Percentiles rank a stretch among this genome's conserved stretches.
Conservation (phyloP, 2,797 vertebrate species). For the Coreius guichenoti region DNA sequence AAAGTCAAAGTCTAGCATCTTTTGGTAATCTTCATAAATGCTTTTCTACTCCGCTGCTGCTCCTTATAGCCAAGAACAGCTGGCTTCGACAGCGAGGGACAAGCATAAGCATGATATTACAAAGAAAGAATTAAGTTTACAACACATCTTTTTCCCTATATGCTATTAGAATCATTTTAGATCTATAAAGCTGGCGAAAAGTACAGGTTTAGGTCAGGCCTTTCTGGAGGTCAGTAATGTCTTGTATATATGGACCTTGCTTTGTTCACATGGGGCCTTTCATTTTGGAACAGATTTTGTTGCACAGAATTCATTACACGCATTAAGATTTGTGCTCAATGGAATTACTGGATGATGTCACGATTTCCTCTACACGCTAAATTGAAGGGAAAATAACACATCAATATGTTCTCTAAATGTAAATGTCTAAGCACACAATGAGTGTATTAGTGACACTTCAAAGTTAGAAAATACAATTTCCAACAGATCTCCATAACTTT, state of each 20-base stretch:
- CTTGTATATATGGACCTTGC: background rate
- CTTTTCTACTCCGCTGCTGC: background rate
- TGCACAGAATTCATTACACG: background rate
- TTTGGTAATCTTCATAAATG: background rate
- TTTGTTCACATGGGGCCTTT: too few relatives aligned
- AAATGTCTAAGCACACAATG: too few relatives aligned
- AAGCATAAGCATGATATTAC: background rate
- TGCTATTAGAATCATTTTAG: background rate
- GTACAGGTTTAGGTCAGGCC: background rate
- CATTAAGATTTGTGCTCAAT: background rate
- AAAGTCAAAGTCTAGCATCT: constrained; percentile 59
- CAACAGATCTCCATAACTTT: too few relatives aligned
- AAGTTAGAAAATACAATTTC: too few relatives aligned
- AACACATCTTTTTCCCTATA: background rate
- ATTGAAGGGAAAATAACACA: too few relatives aligned
- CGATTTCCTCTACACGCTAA: background rate
- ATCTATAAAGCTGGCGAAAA: background rate
- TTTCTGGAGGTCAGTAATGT: background rate
- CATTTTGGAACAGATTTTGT: background rate
- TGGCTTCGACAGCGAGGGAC: background rate
- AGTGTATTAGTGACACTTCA: too few relatives aligned
- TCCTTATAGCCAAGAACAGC: background rate
- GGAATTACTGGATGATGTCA: background rate
- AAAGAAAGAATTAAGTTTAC: background rate
- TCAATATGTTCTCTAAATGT: too few relatives aligned